Conservation (phyloP, 2,797 vertebrate genomes). For the Cyprinella venusta region DNA sequence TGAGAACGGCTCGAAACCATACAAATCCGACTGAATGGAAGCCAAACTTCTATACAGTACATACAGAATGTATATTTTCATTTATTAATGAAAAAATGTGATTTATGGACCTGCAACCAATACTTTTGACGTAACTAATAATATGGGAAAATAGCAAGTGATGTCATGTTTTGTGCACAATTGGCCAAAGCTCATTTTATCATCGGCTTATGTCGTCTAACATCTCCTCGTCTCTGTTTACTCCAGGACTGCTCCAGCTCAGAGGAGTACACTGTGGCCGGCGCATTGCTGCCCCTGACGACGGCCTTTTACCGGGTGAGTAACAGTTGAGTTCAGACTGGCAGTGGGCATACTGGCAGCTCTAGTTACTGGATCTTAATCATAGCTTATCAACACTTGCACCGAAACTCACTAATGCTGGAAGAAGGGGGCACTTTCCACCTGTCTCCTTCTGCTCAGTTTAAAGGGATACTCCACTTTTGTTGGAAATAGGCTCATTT, state of each 20-base stretch:
- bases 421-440: background rate
- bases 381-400: constrained; percentile 25
- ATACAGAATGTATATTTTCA: background rate
- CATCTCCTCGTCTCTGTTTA: constrained; percentile 62
- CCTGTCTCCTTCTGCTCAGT: constrained; percentile 14
- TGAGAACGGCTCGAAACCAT: constrained; percentile 4
- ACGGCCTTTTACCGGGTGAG: constrained; percentile 98
- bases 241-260: constrained; percentile 95
- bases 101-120: background rate
- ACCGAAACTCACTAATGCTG: background rate
- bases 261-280: constrained; percentile 92
- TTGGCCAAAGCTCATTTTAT: constrained; percentile 22
- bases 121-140: constrained; percentile 5
- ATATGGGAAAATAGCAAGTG: constrained; percentile 8
- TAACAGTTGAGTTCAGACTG: constrained; percentile 30
- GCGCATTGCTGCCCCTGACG: constrained; percentile 90
- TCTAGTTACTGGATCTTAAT: constrained; percentile 23
- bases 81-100: background rate
- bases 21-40: constrained; percentile 48
- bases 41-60: constrained; percentile 25
- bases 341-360: background rate
- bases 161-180: constrained; percentile 26
- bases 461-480: too few species aligned
- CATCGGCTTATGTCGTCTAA: constrained; percentile 2
- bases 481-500: too few species aligned